Conservation (phyloP, 1,140 invertebrate species). For the Eumeta japonica region DNA sequence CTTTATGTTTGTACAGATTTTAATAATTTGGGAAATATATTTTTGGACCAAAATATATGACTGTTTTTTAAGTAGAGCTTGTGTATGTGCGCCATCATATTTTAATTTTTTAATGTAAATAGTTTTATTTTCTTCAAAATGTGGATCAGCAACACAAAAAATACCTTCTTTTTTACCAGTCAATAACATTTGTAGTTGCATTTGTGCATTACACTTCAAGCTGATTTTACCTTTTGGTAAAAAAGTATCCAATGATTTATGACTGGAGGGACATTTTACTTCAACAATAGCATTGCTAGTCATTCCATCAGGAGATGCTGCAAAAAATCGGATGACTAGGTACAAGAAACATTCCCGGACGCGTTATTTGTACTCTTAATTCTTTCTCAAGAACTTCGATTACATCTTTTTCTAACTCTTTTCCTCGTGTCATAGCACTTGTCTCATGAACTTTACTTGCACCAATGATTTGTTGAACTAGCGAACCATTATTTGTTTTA, state of each 20-base stretch:
- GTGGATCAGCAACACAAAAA: conserved; percentile 1
- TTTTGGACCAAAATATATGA: background rate
- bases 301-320: conserved; percentile 1
- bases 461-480: conserved; percentile 1
- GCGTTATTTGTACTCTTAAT: conserved; percentile 1
- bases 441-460: background rate
- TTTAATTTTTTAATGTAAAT: conserved; percentile 1
- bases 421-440: conserved; percentile 1
- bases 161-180: background rate
- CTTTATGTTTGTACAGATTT: conserved; percentile 1
- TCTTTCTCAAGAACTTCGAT: conserved; percentile 1
- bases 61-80: background rate
- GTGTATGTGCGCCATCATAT: conserved; percentile 1
- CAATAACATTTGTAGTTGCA: conserved; percentile 1
- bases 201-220: conserved; percentile 1
- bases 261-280: background rate
- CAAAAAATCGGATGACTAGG: conserved; percentile 1
- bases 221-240: conserved; percentile 1
- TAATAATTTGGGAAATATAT: conserved; percentile 1
- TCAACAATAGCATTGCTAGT: conserved; percentile 1
- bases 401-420: conserved; percentile 1
- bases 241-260: conserved; percentile 1
- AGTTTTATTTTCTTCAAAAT: conserved; percentile 1
- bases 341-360: background rate
- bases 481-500: background rate